Evolutionary conservation across 2,113 vertebrate genomes (phyloP).

Genomic region (Scortum barcoo): DNA sequence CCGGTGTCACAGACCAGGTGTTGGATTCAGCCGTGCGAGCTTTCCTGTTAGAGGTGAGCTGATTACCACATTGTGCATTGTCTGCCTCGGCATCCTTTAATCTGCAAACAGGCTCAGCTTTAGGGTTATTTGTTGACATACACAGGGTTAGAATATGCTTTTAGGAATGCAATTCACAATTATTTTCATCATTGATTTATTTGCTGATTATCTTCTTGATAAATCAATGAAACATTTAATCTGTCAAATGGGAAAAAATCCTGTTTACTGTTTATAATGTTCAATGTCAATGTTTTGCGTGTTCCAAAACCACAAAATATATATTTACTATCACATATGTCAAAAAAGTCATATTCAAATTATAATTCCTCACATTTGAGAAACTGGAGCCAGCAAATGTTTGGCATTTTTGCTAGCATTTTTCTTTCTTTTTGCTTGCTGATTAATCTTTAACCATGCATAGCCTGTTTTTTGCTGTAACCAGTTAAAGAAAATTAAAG

Average conservation of each 20-base stretch:
- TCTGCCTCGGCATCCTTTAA: background rate
- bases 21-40: constrained; percentile 93
- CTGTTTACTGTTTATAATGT: too few species aligned
- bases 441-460: background rate
- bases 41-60: constrained; percentile 83
- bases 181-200: too few species aligned
- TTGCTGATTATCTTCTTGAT: background rate
- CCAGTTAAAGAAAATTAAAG: background rate
- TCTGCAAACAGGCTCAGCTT: background rate
- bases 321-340: background rate
- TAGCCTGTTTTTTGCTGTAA: background rate
- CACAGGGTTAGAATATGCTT: background rate
- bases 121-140: background rate
- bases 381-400: background rate
- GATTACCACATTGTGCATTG: background rate
- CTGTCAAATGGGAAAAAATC: background rate
- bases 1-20: constrained; percentile 93
- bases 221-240: background rate
- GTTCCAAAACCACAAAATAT: background rate
- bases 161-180: background rate
- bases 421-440: too few species aligned
- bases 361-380: background rate
- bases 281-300: too few species aligned
- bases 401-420: background rate
- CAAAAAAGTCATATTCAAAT: background rate